Conservation (phyloP, 2,797 vertebrate species). For the Coreius guichenoti region DNA sequence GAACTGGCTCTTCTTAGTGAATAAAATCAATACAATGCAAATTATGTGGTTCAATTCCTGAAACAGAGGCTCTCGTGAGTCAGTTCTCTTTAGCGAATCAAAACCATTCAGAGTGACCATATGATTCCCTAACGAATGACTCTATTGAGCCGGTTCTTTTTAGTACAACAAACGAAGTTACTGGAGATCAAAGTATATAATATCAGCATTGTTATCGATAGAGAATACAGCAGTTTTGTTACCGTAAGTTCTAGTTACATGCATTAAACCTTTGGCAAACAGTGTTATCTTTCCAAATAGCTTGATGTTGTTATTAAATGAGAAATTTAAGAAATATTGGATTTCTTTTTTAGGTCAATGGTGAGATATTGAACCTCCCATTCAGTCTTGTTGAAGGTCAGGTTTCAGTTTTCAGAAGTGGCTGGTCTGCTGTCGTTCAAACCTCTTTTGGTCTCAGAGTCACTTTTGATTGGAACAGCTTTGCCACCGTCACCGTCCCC, state of each 20-base stretch:
- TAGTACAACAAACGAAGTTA: conserved; percentile 65
- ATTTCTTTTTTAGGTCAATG: conserved; percentile 75
- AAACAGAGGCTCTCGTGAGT: not conserved
- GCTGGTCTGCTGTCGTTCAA: conserved; percentile 69
- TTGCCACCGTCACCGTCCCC: conserved; percentile 69
- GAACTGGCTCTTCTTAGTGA: too few relatives aligned
- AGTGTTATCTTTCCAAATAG: not conserved
- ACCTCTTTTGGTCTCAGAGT: conserved; percentile 75
- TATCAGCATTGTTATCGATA: conserved; percentile 71
- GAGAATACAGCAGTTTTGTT: conserved; percentile 65
- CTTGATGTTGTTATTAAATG: not conserved
- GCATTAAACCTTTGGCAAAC: not conserved
- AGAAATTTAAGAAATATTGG: not conserved
- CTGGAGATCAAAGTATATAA: conserved; percentile 72
- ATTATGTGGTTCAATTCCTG: not conserved
- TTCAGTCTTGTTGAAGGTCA: conserved; percentile 59
- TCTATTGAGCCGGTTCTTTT: not conserved
- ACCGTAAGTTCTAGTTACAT: conserved; percentile 66
- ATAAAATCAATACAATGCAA: not conserved
- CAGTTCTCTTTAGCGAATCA: not conserved
- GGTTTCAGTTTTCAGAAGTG: conserved; percentile 67
- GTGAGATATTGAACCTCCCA: conserved; percentile 78
- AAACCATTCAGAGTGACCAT: not conserved
- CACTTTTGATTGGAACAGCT: conserved; percentile 72
- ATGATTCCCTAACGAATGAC: not conserved